Evolutionary conservation across 2,113 vertebrate species (phyloP).

Genomic region (Speoplatyrhinus poulsoni): DNA sequence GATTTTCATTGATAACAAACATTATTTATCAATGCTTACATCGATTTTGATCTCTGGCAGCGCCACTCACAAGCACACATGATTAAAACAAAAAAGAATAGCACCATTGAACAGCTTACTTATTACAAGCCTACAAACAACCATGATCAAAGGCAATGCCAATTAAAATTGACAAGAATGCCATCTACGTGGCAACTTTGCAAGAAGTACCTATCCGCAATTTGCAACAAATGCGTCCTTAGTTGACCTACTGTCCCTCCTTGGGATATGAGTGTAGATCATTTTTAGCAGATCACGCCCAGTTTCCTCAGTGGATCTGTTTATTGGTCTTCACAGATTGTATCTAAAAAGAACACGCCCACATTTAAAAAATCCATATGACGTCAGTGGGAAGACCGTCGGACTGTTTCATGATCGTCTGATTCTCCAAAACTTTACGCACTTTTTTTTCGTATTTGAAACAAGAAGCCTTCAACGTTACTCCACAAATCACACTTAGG

Average conservation of each 20-base stretch:
- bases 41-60: constrained; percentile 91
- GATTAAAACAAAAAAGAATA: constrained; percentile 62
- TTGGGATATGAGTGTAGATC: constrained; percentile 51
- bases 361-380: constrained; percentile 27
- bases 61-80: constrained; percentile 70
- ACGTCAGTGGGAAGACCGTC: constrained; percentile 22
- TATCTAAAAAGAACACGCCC: constrained; percentile 19
- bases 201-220: constrained; percentile 25
- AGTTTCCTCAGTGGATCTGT: accelerated
- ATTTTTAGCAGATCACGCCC: not conserved
- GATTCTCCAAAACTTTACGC: constrained; percentile 68
- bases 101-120: constrained; percentile 1
- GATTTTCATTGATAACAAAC: constrained; percentile 87
- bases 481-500: constrained; percentile 40
- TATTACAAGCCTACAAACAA: not conserved
- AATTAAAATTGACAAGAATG: constrained; percentile 6
- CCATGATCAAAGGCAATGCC: not conserved
- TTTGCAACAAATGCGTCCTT: constrained; percentile 8
- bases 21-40: constrained; percentile 77
- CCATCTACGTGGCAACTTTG: constrained; percentile 73
- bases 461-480: constrained; percentile 6
- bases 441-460: constrained; percentile 32
- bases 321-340: constrained; percentile 34
- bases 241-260: constrained; percentile 20
- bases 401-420: not conserved